These are phyloP conservation scores for Argynnis bischoffii DNA, from an alignment of 2,888 invertebrate genomes.

Conservation along the genomic window DNA sequence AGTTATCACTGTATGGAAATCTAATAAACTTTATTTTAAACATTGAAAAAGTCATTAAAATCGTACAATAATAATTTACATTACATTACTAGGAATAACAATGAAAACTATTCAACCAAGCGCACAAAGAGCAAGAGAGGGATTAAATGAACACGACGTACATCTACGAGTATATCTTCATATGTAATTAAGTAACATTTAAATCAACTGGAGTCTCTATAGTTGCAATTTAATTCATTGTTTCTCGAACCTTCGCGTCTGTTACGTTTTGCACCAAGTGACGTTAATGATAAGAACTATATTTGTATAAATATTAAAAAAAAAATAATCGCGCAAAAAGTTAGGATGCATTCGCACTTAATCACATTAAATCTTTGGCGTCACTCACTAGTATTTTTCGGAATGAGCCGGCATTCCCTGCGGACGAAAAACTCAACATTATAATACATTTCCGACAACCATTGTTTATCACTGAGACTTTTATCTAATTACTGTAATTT, in stretches of 20 bases:
- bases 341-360: constrained; percentile 47
- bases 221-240: constrained; percentile 29
- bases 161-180: constrained; percentile 11
- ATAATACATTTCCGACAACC: constrained; percentile 38
- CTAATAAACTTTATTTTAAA: too few relatives aligned
- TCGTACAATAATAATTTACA: too few relatives aligned
- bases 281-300: constrained; percentile 28
- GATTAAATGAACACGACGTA: constrained; percentile 5
- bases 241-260: constrained; percentile 4
- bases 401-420: constrained; percentile 34
- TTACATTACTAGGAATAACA: not conserved
- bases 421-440: constrained; percentile 31
- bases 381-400: constrained; percentile 51
- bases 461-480: constrained; percentile 38
- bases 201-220: constrained; percentile 24
- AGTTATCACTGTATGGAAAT: too few relatives aligned
- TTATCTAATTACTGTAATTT: constrained; percentile 40
- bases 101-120: not conserved
- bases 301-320: constrained; percentile 36
- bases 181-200: constrained; percentile 28
- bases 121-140: not conserved
- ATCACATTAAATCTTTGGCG: constrained; percentile 56
- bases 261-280: constrained; percentile 16
- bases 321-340: constrained; percentile 43
- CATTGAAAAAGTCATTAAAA: too few relatives aligned